phyloP scores from a whole-genome alignment of 2,113 vertebrate species.

The Mormoops blainvillei region DNA sequence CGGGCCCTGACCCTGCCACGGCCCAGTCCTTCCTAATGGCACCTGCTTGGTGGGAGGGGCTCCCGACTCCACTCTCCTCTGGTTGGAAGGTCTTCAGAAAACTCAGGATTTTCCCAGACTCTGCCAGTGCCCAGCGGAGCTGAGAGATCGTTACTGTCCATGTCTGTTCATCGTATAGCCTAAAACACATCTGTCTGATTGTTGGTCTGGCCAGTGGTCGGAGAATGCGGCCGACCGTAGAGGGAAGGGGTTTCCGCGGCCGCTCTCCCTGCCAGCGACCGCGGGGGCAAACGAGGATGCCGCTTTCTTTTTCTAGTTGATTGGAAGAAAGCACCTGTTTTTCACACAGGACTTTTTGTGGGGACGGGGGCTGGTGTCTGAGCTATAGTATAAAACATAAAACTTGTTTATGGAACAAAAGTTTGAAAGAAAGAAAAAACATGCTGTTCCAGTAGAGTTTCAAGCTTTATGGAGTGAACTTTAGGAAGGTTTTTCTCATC shows the following conservation, averaged over 20 bases:
- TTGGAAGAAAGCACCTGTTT: conserved; percentile 45
- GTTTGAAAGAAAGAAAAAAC: conserved; percentile 18
- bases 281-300: conserved; percentile 75
- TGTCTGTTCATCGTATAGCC: conserved; percentile 70
- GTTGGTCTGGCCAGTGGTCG: conserved; percentile 82
- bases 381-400: conserved; percentile 51
- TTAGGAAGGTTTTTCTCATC: conserved; percentile 73
- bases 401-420: conserved; percentile 41
- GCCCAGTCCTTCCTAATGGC: conserved; percentile 93
- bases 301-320: neutral
- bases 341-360: neutral
- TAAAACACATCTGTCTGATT: conserved; percentile 62
- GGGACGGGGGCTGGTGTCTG: conserved; percentile 40
- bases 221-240: conserved; percentile 87
- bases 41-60: conserved; percentile 50
- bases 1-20: conserved; percentile 92
- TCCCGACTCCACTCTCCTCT: conserved; percentile 53
- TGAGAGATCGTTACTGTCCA: conserved; percentile 52
- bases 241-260: conserved; percentile 79
- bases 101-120: conserved; percentile 91
- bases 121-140: conserved; percentile 80
- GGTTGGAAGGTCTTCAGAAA: conserved; percentile 78
- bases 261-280: conserved; percentile 71
- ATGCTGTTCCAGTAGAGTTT: conserved; percentile 76
- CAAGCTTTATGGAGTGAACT: conserved; percentile 73